These are phyloP conservation scores for Clistopyga incitator DNA, from an alignment of 2,888 invertebrate genomes.

Conservation along the genomic window DNA sequence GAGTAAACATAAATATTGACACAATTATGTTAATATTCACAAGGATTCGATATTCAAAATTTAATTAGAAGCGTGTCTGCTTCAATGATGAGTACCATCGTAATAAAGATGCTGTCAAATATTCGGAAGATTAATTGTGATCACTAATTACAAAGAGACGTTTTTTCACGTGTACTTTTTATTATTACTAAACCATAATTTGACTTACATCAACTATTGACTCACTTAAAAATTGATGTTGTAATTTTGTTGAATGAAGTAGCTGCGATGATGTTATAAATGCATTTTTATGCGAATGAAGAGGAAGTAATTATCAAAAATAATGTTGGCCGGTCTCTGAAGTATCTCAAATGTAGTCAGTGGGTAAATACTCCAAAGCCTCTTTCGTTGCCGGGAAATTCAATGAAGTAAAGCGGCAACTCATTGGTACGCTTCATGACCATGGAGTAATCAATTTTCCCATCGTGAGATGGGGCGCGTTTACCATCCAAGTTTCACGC, in stretches of 20 bases:
- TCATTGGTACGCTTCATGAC: constrained; percentile 7
- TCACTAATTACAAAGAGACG: no score
- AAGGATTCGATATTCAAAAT: not conserved
- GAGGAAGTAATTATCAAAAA: not conserved
- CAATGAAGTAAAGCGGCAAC: not conserved
- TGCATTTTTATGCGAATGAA: not conserved
- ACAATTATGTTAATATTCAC: not conserved
- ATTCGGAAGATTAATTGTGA: not conserved
- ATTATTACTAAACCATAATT: no score
- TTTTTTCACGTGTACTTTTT: no score
- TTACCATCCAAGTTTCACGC: constrained; percentile 34
- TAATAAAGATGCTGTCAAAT: not conserved
- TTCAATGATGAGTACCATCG: not conserved
- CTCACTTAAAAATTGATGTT: no score
- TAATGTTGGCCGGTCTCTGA: not conserved
- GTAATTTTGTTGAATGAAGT: not conserved
- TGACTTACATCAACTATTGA: no score
- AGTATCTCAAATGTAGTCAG: not conserved
- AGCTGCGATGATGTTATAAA: not conserved
- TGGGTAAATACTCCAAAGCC: not conserved
- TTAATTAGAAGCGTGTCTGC: not conserved
- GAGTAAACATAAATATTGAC: not conserved
- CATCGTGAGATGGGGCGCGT: constrained; percentile 21
- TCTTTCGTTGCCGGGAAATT: not conserved
- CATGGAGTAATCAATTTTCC: constrained; percentile 38